Evolutionary conservation across 2,113 vertebrate genomes (phyloP).

Genomic region (Odobenus rosmarus): DNA sequence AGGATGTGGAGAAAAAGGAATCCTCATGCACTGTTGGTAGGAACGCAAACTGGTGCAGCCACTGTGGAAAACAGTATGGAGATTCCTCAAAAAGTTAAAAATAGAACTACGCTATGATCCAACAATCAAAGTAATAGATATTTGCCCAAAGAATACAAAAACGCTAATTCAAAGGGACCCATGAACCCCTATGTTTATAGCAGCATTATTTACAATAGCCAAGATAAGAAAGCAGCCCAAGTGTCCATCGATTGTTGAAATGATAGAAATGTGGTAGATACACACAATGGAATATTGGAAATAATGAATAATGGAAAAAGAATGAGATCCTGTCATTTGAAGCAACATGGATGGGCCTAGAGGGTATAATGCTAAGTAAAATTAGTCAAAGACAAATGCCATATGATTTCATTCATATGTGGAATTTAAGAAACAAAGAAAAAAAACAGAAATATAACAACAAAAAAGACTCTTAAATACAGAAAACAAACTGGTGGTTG

Average conservation of each 20-base stretch:
- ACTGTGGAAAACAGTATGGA: not conserved
- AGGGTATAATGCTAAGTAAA: not conserved
- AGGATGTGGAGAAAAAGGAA: not conserved
- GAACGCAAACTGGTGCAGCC: not conserved
- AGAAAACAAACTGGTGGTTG: not conserved
- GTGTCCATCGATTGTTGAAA: not conserved
- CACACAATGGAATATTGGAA: not conserved
- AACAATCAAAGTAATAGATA: not conserved
- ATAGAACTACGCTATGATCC: not conserved
- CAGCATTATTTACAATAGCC: not conserved
- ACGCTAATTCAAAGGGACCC: not conserved
- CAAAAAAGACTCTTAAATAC: not conserved
- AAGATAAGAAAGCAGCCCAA: not conserved
- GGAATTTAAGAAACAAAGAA: not conserved
- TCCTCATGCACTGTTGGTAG: not conserved
- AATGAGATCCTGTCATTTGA: not conserved
- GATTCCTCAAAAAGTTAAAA: not conserved
- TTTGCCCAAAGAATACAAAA: not conserved
- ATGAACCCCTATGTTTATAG: not conserved
- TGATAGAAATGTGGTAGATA: not conserved
- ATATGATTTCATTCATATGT: not conserved
- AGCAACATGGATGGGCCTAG: not conserved
- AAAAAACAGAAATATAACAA: not conserved
- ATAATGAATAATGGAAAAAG: not conserved
- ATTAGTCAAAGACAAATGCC: not conserved